Evolutionary conservation across 2,888 invertebrate genomes (phyloP), one percentile per base, ranked within the genome.

Genomic region (Ethmia dodecea): DNA sequence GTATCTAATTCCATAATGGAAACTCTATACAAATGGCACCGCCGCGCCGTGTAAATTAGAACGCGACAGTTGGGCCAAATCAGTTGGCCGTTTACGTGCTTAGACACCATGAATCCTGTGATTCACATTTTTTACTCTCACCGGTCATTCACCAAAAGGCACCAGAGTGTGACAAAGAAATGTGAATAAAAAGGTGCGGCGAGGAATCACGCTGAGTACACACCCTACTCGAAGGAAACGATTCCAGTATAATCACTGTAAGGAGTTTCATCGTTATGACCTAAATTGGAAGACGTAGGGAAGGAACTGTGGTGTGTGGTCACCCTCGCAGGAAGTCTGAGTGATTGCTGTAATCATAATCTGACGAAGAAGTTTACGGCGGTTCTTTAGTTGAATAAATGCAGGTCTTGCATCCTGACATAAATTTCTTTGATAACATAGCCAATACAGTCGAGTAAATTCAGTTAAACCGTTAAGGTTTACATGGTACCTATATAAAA

Each of bases 121-220:
- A 79, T 77, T 79, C 79, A 71, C 65, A 70, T 75, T 78, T 76
- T 74, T 38, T 49, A 74, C 74, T 79, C 71, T 68, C 70, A 56
- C 68, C 76, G 79, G 77, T 70, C 84, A 83, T 84, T 84, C 83
- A 86, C 77, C 70, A 81, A 78, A 65, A 64, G 45, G 60, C 76
- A 75, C 52, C 65, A 65, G 74, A 71, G 74, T 72, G 68, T 47
- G 58, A 69, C 81, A 61, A 71, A 77, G 72, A 69, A 70, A 69
- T 62, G 66, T 78, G 73, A 76, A 78, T 73, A 74, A 78, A 76
- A 77, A 83, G 83, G 83, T 75, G 81, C 65, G 72, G 47, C 57
- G 49, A 74, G 79, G 79, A 80, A 79, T 77, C 79, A 81, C 81
- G 81, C 65, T 79, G 57, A 45, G 47, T 81, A 70, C 61, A 64